Evolutionary conservation across 2,888 invertebrate species (phyloP).

Genomic region (Acholoe squamosa): DNA sequence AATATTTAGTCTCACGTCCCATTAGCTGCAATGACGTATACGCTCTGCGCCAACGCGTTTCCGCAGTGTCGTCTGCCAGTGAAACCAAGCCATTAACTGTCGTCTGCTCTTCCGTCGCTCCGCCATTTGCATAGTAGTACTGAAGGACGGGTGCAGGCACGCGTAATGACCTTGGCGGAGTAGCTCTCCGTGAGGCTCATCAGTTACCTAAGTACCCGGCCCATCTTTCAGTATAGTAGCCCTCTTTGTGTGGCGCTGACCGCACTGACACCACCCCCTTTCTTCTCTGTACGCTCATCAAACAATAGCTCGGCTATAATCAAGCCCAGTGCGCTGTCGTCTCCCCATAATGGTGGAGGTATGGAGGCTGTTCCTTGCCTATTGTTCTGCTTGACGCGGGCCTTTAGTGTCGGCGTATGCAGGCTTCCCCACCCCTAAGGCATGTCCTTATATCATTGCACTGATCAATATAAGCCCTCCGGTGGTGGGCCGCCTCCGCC

Average conservation of each 20-base stretch:
- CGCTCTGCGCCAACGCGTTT: too few relatives aligned
- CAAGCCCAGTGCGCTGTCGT: neutral
- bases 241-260: conserved; percentile 6
- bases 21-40: too few relatives aligned
- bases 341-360: conserved; percentile 23
- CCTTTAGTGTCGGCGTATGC: conserved; percentile 42
- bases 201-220: conserved; percentile 47
- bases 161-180: conserved; percentile 37
- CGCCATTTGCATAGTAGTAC: neutral
- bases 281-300: conserved; percentile 47
- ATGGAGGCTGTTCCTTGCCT: neutral
- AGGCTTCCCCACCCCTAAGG: conserved; percentile 17
- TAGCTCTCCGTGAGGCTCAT: conserved; percentile 35
- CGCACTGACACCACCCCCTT: conserved; percentile 34
- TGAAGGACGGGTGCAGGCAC: neutral
- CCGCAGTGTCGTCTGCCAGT: too few relatives aligned
- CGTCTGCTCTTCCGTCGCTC: neutral
- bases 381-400: conserved; percentile 48
- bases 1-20: too few relatives aligned
- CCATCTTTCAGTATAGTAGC: conserved; percentile 14
- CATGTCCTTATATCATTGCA: conserved; percentile 49
- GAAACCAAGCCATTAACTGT: too few relatives aligned
- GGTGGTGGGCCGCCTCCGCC: neutral
- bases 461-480: conserved; percentile 45
- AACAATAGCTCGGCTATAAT: conserved; percentile 52